A percentile compares a stretch with the other conserved stretches of the same genome.
Conservation (phyloP, 2,113 vertebrate species). For the Dasypus novemcinctus region DNA sequence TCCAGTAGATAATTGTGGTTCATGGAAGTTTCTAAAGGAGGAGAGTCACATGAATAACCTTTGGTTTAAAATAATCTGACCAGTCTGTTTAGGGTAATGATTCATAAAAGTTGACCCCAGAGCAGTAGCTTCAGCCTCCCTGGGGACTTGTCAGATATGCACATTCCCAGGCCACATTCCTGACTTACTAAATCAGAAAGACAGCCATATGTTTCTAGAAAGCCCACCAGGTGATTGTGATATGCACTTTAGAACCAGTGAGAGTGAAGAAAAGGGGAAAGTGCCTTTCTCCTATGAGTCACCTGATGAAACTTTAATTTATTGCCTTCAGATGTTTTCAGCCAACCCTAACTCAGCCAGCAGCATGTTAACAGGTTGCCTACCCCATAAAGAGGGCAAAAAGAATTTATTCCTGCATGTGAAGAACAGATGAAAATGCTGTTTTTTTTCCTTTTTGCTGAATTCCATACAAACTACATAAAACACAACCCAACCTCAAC, state of each 20-base stretch:
- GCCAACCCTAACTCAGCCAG: constrained; percentile 61
- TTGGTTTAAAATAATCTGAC: background rate
- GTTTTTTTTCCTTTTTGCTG: background rate
- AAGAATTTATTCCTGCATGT: background rate
- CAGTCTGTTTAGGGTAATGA: background rate
- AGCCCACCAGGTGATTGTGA: background rate
- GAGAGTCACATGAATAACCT: background rate
- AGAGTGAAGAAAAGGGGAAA: background rate
- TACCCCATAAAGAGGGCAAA: background rate
- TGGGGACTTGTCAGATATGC: background rate
- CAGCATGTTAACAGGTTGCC: constrained; percentile 38
- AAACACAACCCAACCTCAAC: constrained; percentile 53
- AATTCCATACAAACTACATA: background rate
- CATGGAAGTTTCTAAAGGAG: background rate
- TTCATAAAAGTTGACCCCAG: background rate
- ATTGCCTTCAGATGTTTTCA: constrained; percentile 61
- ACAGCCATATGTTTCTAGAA: background rate
- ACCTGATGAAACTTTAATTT: constrained; percentile 45
- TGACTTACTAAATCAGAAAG: background rate
- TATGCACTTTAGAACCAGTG: background rate
- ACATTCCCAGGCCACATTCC: background rate
- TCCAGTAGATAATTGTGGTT: background rate
- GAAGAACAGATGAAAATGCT: background rate
- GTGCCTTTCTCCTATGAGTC: constrained; percentile 38
- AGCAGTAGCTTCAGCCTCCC: background rate